Conservation (phyloP, 2,888 invertebrate genomes). For the Drosophila parthenogenetica region DNA sequence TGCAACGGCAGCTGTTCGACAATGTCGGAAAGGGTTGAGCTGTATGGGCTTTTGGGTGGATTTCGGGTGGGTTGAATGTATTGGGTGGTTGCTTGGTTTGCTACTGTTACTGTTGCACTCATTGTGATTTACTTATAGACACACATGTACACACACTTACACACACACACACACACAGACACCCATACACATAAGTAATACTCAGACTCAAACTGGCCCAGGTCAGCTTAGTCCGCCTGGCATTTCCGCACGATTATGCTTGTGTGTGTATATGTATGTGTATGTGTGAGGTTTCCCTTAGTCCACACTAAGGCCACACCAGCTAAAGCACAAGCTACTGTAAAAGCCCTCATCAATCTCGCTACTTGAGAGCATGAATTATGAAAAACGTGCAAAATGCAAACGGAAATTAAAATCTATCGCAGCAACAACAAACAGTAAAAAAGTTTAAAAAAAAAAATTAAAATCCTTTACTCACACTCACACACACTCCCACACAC, state of each 20-base stretch:
- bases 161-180: conserved; percentile 3
- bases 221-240: conserved; percentile 78
- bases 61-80: conserved; percentile 10
- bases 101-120: conserved; percentile 61
- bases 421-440: conserved; percentile 38
- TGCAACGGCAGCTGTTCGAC: conserved; percentile 78
- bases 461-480: conserved; percentile 33
- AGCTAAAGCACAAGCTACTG: conserved; percentile 41
- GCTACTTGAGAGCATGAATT: conserved; percentile 78
- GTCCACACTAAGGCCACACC: conserved; percentile 49
- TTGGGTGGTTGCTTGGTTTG: conserved; percentile 40
- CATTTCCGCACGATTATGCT: conserved; percentile 77
- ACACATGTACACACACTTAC: conserved; percentile 6
- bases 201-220: conserved; percentile 61
- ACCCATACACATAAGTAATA: conserved; percentile 54
- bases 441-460: conserved; percentile 22
- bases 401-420: conserved; percentile 80
- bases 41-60: conserved; percentile 5
- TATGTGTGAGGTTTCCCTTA: conserved; percentile 17
- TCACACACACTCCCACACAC: conserved; percentile 26
- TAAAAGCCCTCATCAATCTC: conserved; percentile 75
- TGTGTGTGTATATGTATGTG: conserved; percentile 34
- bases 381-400: conserved; percentile 78
- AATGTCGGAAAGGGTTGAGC: conserved; percentile 67
- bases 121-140: conserved; percentile 72